Base-by-base conservation (phyloP, 2,888 invertebrate species). In the Xylota segnis region DNA sequence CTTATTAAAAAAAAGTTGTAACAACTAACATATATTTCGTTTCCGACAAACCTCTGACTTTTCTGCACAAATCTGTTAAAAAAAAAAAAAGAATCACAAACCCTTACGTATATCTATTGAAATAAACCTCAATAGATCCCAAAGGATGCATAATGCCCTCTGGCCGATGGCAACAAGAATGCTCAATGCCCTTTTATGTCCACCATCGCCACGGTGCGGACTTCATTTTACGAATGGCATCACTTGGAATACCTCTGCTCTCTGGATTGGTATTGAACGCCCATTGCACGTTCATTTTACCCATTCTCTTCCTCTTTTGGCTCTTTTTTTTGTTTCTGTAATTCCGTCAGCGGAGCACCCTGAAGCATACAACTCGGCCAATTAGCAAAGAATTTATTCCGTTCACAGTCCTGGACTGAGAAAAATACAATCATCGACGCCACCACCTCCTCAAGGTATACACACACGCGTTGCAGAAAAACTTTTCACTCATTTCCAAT, bases 381-480 rank as follows among this genome's bases (percentile, higher is more conserved):
- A 86, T 86, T 86, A 86, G 82, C 76, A 86, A 47, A 77, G 82
- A 82, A 86, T 86, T 82, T 82, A 86, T 86, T 86, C 76, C 72
- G 52, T 86, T 82, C 76, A 76, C 52, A 71, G 37, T 72, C 37
- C 7, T 61, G 61, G 61, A 58, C 16, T 40, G 83, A 56, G 70
- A 52, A 50, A 71, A 75, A 76, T 66, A 82, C 76, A 86, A 82
- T 82, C 75, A 74, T 56, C 16, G 32, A 63, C 59, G 27, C 58
- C 12, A 32, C 70, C 70, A 18, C 59, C 37, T 79, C 34, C 65
- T 71, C 52, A 45, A 75, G 59, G 37, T 63, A 81, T 34, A 27
- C 16, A 32, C 63, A 56, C 34, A 65, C 56, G 59, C 59, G 54
- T 54, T 52, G 63, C 32, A 56, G 27, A 50, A 82, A 86, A 82